phyloP scores from a whole-genome alignment of 2,888 invertebrate genomes.

The Graphium colonna region DNA sequence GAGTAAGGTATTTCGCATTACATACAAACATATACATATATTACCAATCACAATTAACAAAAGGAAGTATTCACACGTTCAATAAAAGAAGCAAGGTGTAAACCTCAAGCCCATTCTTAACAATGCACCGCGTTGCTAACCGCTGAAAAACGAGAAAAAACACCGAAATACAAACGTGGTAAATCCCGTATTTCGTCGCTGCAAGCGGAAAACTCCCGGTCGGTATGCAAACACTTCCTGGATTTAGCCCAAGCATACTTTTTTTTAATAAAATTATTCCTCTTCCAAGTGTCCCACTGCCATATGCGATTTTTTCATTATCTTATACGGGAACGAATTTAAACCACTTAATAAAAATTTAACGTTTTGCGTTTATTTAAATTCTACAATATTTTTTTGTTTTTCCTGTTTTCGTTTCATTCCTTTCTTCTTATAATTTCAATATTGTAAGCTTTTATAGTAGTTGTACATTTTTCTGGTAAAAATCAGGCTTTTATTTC shows the following conservation, averaged over 20 bases:
- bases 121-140: constrained; percentile 12
- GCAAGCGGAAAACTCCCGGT: constrained; percentile 16
- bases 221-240: constrained; percentile 20
- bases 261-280: constrained; percentile 20
- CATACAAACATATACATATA: not conserved
- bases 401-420: too few species aligned
- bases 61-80: not conserved
- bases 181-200: constrained; percentile 15
- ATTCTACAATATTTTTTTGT: too few species aligned
- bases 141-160: constrained; percentile 11
- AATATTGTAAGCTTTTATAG: too few species aligned
- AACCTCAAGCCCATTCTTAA: constrained; percentile 4
- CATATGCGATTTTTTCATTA: too few species aligned
- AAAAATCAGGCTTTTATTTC: too few species aligned
- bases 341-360: too few species aligned
- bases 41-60: not conserved
- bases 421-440: too few species aligned
- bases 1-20: too few species aligned
- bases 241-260: constrained; percentile 11
- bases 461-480: too few species aligned
- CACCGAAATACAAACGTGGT: constrained; percentile 3
- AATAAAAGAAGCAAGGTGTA: constrained; percentile 1
- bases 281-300: too few species aligned
- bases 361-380: too few species aligned
- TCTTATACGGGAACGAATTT: too few species aligned